Percentiles rank a stretch among this genome's conserved stretches.
These are phyloP conservation scores for Tenthredo distinguenda DNA, from an alignment of 2,888 invertebrate genomes.

Conservation along the genomic window DNA sequence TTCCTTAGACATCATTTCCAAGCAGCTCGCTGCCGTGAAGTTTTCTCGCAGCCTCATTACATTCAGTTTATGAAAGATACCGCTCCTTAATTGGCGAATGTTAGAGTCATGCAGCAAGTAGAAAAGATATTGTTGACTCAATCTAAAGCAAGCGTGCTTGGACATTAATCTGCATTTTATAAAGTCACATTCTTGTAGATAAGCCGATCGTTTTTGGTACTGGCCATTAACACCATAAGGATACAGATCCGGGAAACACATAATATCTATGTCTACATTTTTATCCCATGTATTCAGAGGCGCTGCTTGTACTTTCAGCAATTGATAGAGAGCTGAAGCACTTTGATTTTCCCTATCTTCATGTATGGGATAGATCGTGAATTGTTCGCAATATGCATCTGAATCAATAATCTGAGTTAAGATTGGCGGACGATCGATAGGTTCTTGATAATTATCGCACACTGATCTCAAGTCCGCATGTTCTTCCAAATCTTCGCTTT, in stretches of 20 bases:
- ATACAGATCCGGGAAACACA: slow-evolving; percentile 36
- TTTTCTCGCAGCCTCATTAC: slow-evolving; percentile 56
- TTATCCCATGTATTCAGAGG: slow-evolving; percentile 57
- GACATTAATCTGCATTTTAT: slow-evolving; percentile 59
- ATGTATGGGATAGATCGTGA: slow-evolving; percentile 60
- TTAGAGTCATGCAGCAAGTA: slow-evolving; percentile 62
- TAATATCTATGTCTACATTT: neutral
- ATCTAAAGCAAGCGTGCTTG: slow-evolving; percentile 57
- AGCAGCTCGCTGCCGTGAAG: slow-evolving; percentile 55
- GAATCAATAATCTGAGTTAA: slow-evolving; percentile 52
- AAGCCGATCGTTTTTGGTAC: slow-evolving; percentile 53
- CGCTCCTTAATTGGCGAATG: slow-evolving; percentile 60
- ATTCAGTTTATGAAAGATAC: slow-evolving; percentile 60
- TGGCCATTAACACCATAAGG: slow-evolving; percentile 60
- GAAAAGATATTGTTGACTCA: slow-evolving; percentile 57
- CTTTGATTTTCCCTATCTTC: slow-evolving; percentile 57
- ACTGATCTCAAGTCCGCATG: neutral
- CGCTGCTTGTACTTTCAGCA: slow-evolving; percentile 58
- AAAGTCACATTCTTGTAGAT: slow-evolving; percentile 60
- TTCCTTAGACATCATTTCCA: slow-evolving; percentile 55
- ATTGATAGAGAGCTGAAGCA: slow-evolving; percentile 60
- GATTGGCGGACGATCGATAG: neutral
- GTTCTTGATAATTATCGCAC: neutral
- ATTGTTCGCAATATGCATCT: slow-evolving; percentile 57
- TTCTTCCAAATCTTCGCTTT: slow-evolving; percentile 45